A percentile compares a stretch with the other conserved stretches of the same genome.
These are phyloP conservation scores for Apeltes quadracus DNA, from an alignment of 2,113 vertebrate species.

Conservation along the genomic window DNA sequence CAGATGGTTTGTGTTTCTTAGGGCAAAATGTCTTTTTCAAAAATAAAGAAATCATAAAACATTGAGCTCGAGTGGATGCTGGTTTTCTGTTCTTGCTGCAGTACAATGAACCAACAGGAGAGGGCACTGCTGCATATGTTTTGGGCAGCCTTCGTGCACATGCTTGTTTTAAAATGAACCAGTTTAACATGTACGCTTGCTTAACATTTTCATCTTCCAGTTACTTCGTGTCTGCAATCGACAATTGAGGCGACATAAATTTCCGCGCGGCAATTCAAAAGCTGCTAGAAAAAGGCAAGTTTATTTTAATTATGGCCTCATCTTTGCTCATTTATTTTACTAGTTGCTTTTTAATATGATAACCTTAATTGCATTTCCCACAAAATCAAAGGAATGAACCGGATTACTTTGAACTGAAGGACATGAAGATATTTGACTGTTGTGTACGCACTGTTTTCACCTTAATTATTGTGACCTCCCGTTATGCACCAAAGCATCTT, in stretches of 20 bases:
- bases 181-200: not conserved
- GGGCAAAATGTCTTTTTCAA: not conserved
- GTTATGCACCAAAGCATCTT: slow-evolving; percentile 61
- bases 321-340: not conserved
- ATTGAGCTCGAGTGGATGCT: not conserved
- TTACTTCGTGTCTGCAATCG: not conserved
- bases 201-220: not conserved
- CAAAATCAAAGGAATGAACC: not conserved
- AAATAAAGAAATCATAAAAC: not conserved
- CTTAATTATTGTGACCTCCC: slow-evolving; percentile 72
- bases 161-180: slow-evolving; percentile 15
- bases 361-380: not conserved
- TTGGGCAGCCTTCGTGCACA: slow-evolving; percentile 37
- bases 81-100: slow-evolving; percentile 16
- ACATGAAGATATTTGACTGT: not conserved
- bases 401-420: not conserved
- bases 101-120: slow-evolving; percentile 61
- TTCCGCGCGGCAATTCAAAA: not conserved
- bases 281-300: not conserved
- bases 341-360: slow-evolving; percentile 8
- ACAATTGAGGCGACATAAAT: not conserved
- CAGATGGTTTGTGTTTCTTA: not conserved
- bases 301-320: not conserved
- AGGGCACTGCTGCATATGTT: slow-evolving; percentile 80
- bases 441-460: slow-evolving; percentile 23